phyloP scores from a whole-genome alignment of 2,113 vertebrate genomes.

The Ictalurus punctatus region DNA sequence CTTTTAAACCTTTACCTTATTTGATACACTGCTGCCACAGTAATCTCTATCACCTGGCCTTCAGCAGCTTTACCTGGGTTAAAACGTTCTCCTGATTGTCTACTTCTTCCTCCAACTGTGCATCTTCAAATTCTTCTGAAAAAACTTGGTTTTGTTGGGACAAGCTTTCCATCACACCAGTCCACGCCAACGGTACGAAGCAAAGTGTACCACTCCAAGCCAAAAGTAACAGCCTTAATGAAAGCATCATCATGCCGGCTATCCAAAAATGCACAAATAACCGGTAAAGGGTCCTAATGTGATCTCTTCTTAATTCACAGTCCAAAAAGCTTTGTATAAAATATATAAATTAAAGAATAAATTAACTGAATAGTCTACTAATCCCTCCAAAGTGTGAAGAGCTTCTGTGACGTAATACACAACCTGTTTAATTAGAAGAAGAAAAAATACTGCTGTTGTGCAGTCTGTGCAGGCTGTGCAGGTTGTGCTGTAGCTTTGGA shows the following conservation, averaged over 20 bases:
- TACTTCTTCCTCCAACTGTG: slow-evolving; percentile 77
- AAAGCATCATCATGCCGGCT: slow-evolving; percentile 26
- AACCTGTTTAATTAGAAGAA: neutral
- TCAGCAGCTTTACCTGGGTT: slow-evolving; percentile 75
- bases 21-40: neutral
- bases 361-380: neutral
- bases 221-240: slow-evolving; percentile 12
- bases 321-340: neutral
- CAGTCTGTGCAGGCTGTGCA: neutral
- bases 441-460: neutral
- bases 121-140: slow-evolving; percentile 23
- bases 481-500: slow-evolving; percentile 29
- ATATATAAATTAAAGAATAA: neutral
- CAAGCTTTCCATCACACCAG: neutral
- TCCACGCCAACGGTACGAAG: slow-evolving; percentile 10
- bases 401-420: slow-evolving; percentile 20
- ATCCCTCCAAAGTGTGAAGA: neutral
- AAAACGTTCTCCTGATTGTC: slow-evolving; percentile 87
- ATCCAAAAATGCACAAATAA: neutral
- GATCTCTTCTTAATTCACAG: slow-evolving; percentile 9
- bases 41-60: neutral
- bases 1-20: neutral
- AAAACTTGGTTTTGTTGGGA: slow-evolving; percentile 22
- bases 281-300: neutral
- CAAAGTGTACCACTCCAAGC: slow-evolving; percentile 26